Evolutionary conservation across 2,888 invertebrate genomes (phyloP).

Genomic region (Mythimna vitellina): DNA sequence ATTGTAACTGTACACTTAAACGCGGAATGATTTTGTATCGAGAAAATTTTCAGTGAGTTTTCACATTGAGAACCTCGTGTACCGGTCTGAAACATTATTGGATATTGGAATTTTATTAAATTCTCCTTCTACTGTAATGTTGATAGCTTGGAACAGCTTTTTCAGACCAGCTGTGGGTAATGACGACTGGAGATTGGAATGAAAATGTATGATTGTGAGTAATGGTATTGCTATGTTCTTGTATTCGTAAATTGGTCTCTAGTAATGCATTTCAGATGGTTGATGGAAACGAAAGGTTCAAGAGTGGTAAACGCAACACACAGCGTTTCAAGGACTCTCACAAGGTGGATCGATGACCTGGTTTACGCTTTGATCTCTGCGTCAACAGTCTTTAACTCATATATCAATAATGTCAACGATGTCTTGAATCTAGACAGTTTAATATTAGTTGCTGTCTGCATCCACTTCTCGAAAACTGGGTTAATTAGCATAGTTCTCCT

Average conservation of each 20-base stretch:
- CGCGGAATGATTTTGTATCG: slow-evolving; percentile 64
- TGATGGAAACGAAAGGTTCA: neutral
- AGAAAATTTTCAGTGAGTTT: slow-evolving; percentile 62
- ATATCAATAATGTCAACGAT: too few species aligned
- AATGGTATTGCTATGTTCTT: slow-evolving; percentile 20
- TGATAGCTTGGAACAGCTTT: slow-evolving; percentile 53
- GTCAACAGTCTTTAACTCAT: too few species aligned
- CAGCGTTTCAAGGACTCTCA: neutral
- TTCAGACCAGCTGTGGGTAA: slow-evolving; percentile 52
- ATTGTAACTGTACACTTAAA: slow-evolving; percentile 54
- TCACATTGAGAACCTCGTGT: slow-evolving; percentile 49
- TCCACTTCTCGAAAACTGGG: too few species aligned
- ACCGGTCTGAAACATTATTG: slow-evolving; percentile 44
- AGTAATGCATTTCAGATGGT: neutral
- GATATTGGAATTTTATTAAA: slow-evolving; percentile 62
- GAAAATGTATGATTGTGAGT: slow-evolving; percentile 36
- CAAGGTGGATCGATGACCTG: too few species aligned
- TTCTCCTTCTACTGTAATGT: slow-evolving; percentile 45
- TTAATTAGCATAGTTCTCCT: too few species aligned
- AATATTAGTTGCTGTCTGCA: too few species aligned
- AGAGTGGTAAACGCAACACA: too few species aligned
- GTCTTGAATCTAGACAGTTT: too few species aligned
- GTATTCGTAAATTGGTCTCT: slow-evolving; percentile 6
- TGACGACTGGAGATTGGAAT: slow-evolving; percentile 48
- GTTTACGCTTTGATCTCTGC: too few species aligned